Base-by-base conservation (phyloP, 1,140 invertebrate genomes). In the Lamellibrachia luymesi region DNA sequence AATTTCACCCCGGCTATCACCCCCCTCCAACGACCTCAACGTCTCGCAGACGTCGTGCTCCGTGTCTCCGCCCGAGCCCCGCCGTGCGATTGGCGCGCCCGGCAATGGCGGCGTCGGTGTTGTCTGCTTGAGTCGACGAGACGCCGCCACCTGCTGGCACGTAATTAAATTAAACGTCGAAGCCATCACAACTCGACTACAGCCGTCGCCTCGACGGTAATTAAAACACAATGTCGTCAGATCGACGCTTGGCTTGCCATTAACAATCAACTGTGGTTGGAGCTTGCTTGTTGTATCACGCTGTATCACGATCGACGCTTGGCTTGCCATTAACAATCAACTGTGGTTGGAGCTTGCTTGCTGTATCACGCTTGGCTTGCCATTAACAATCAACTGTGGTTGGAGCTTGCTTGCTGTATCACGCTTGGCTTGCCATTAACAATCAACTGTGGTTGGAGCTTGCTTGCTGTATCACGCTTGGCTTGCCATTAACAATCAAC, bases 141-240 rank as follows among this genome's bases (percentile, higher is more conserved):
- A 80, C 64, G 64, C 64, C 13, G 2, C 13, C 25, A 4, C 64
- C 64, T 22, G 64, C 64, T 80, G 64, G 13, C 13, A 22, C 64
- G 64, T 80, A 80, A 80, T 80, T 80, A 80, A 80, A 80, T 80
- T 80, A 80, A 80, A 80, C 64, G 64, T 80, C 64, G 64, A 80
- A 80, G 64, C 64, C 13, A 80, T 80, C 64, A 80, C 17, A 22
- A 80, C 64, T 10, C 64, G 4, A 80, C 64, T 22, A 80, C 13
- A 80, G 13, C 64, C 64, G 64, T 17, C 64, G 64, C 64, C 64
- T 80, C 64, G 64, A 22, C 64, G 64, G 64, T 80, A 80, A 80
- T 80, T 80, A 80, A 80, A 80, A 80, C 64, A 80, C 64, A 80
- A 80, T 80, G 64, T 80, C 64, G 64, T 80, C 64, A 80, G 64